Evolutionary conservation across 1,140 invertebrate genomes (phyloP), one percentile per base, ranked within the genome.

Genomic region (Drosophila burlai): DNA sequence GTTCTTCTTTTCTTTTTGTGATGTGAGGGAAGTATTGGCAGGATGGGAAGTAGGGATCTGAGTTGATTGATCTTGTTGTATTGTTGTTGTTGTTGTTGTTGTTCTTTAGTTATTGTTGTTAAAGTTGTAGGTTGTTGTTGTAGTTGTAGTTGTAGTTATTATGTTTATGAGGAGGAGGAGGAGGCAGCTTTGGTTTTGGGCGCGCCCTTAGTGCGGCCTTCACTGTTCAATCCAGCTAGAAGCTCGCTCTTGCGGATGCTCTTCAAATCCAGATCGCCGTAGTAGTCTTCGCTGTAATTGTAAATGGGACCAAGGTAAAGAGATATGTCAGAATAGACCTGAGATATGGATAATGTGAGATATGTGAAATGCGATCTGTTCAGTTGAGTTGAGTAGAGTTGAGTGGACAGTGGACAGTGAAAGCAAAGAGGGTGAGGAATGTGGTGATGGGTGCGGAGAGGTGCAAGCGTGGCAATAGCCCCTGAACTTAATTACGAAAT

Each of bases 181-280:
- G 92, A 83, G 63, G 93, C 91, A 76, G 93, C 93, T 87, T 92
- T 92, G 91, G 91, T 78, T 92, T 92, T 92, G 66, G 77, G 58
- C 83, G 83, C 66, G 69, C 67, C 80, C 89, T 92, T 92, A 76
- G 92, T 92, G 82, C 91, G 92, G 80, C 94, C 95, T 86, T 95
- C 95, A 93, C 94, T 94, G 89, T 95, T 95, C 85, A 97, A 94
- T 80, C 97, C 97, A 82, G 96, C 94, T 90, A 97, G 94, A 76
- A 98, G 95, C 93, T 98, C 97, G 94, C 96, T 97, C 95, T 98
- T 98, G 94, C 97, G 96, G 95, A 98, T 97, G 94, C 96, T 95
- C 95, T 98, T 98, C 94, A 98, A 94, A 94, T 98, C 97, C 95
- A 98, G 93, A 93, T 98, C 97, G 80, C 97, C 97, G 92, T 98